Evolutionary conservation across 2,113 vertebrate genomes (phyloP).

Genomic region (Eonycteris spelaea): DNA sequence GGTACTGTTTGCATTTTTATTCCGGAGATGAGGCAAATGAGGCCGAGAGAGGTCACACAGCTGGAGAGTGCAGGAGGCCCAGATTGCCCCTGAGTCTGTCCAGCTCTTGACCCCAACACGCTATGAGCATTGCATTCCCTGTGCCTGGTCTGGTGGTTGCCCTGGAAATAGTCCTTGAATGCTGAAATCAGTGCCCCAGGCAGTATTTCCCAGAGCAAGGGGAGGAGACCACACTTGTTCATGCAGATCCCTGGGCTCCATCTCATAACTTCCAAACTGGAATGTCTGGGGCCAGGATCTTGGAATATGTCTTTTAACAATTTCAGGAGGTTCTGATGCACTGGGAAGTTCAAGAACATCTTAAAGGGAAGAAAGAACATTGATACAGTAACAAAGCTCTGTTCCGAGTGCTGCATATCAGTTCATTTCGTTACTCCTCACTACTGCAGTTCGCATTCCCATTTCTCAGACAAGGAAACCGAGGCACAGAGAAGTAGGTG

Average conservation of each 20-base stretch:
- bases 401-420: background rate
- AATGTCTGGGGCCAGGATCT: background rate
- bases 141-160: background rate
- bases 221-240: background rate
- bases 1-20: background rate
- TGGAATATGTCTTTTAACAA: background rate
- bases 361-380: background rate
- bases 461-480: background rate
- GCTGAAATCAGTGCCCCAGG: background rate
- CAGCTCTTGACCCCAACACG: fast-evolving
- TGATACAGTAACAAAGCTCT: background rate
- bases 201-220: background rate
- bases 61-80: background rate
- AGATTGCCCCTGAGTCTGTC: background rate
- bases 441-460: background rate
- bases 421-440: background rate
- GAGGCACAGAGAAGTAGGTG: background rate
- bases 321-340: background rate
- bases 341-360: background rate
- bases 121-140: fast-evolving
- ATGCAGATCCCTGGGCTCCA: background rate
- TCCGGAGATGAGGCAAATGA: background rate
- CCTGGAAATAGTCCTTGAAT: background rate
- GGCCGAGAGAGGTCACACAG: background rate
- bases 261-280: background rate